Evolutionary conservation across 1,140 invertebrate species (phyloP).

Genomic region (Sarcophaga bullata): DNA sequence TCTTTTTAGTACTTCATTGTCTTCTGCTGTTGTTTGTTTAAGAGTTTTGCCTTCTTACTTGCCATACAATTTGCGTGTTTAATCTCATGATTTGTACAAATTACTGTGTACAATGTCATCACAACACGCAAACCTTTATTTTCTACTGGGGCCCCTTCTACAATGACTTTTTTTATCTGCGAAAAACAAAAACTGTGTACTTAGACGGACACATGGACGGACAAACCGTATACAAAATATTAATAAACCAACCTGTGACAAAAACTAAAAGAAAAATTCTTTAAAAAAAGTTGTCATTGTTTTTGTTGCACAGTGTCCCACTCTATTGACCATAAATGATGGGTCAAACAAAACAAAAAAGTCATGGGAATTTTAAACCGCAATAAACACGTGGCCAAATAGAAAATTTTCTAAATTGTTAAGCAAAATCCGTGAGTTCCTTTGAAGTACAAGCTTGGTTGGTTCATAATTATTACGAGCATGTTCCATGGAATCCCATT

Average conservation of each 20-base stretch:
- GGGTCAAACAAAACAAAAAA: background rate
- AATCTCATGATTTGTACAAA: constrained; percentile 41
- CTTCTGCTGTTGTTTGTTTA: no score
- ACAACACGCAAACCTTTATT: constrained; percentile 38
- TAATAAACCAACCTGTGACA: constrained; percentile 7
- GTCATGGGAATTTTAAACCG: background rate
- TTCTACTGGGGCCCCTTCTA: background rate
- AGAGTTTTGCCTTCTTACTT: background rate
- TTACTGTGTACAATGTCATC: constrained; percentile 37
- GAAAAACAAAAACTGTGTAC: background rate
- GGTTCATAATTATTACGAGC: no score
- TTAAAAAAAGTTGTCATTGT: background rate
- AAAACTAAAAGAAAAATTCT: background rate
- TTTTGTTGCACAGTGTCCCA: constrained; percentile 4
- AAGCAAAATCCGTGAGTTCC: no score
- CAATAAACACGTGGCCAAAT: no score
- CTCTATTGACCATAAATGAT: constrained; percentile 27
- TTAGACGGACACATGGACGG: background rate
- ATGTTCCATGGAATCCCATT: no score
- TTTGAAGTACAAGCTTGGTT: no score
- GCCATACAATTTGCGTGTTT: constrained; percentile 27
- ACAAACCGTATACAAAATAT: background rate
- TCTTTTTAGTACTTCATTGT: no score
- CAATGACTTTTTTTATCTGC: background rate
- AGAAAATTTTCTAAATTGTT: no score